Evolutionary conservation across 2,113 vertebrate species (phyloP).

Genomic region (Centrocercus urophasianus): DNA sequence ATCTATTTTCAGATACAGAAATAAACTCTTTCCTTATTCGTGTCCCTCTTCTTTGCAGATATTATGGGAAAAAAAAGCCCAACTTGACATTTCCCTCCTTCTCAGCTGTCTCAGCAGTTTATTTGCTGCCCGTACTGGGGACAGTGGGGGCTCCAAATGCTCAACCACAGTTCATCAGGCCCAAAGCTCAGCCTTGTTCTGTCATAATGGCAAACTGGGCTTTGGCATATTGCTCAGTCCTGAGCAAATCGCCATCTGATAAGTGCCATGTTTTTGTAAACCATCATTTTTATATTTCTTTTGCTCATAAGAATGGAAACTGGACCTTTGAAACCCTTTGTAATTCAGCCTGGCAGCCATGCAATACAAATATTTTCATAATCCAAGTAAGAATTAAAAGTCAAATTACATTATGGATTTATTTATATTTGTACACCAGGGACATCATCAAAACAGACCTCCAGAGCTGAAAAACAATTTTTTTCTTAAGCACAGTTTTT

Average conservation of each 20-base stretch:
- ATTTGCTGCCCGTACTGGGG: background rate
- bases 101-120: background rate
- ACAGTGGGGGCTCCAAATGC: background rate
- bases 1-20: conserved; percentile 37
- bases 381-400: conserved; percentile 35
- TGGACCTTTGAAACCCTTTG: background rate
- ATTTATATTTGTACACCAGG: conserved; percentile 56
- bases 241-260: background rate
- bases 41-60: background rate
- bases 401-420: conserved; percentile 55
- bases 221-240: background rate
- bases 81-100: background rate
- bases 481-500: conserved; percentile 32
- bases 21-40: background rate
- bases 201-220: rapidly evolving
- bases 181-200: background rate
- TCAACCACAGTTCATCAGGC: background rate
- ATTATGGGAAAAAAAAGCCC: background rate
- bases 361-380: conserved; percentile 49
- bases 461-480: conserved; percentile 24
- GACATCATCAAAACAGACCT: conserved; percentile 58
- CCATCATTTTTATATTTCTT: background rate
- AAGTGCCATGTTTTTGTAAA: background rate
- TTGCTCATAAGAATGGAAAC: background rate
- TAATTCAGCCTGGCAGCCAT: background rate